phyloP scores from a whole-genome alignment of 2,113 vertebrate species.

The Mugil cephalus region DNA sequence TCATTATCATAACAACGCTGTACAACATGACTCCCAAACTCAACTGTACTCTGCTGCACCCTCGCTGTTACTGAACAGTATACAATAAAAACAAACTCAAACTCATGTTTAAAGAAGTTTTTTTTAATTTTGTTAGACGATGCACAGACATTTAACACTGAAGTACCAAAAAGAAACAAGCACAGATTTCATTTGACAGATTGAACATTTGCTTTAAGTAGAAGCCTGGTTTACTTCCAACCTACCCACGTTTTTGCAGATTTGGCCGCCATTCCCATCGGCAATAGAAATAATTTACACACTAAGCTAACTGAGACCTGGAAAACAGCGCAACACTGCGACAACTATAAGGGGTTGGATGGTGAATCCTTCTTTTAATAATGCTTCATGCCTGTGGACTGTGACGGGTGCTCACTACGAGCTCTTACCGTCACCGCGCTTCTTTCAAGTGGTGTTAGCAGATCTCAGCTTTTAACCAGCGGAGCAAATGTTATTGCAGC shows the following conservation, averaged over 20 bases:
- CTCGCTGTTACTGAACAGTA: too few species aligned
- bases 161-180: conserved; percentile 29
- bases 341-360: conserved; percentile 1
- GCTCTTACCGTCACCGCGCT: background rate
- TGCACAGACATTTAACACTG: conserved; percentile 45
- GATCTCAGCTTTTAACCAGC: background rate
- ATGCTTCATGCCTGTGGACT: background rate
- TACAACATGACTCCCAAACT: too few species aligned
- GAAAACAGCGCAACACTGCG: background rate
- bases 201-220: conserved; percentile 6
- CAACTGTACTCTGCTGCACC: too few species aligned
- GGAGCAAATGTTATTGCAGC: background rate
- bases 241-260: background rate
- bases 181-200: background rate
- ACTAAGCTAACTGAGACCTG: conserved; percentile 2
- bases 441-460: background rate
- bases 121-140: conserved; percentile 70
- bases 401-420: background rate
- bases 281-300: background rate
- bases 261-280: conserved; percentile 15
- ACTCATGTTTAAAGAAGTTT: conserved; percentile 28
- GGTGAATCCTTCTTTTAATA: background rate
- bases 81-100: background rate
- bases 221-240: background rate
- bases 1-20: too few species aligned